Conservation (phyloP, 2,888 invertebrate species). For the Xylota segnis region DNA sequence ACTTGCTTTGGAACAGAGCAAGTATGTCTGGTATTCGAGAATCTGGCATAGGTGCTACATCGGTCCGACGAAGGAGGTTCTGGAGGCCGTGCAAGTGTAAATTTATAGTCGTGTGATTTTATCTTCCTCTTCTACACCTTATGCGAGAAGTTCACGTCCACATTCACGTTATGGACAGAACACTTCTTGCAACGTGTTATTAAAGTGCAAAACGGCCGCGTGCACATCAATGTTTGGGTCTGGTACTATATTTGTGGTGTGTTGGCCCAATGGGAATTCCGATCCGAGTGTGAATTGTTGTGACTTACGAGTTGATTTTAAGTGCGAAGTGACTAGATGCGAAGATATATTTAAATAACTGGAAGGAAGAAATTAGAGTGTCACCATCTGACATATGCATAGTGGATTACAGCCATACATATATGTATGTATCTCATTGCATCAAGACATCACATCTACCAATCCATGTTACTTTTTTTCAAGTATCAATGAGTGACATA, state of each 20-base stretch:
- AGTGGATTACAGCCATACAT: no score
- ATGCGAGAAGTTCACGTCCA: constrained; percentile 70
- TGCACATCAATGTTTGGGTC: constrained; percentile 64
- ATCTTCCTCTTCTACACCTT: constrained; percentile 79
- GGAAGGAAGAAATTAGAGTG: neutral
- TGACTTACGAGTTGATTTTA: constrained; percentile 54
- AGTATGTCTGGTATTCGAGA: constrained; percentile 66
- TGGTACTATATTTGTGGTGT: constrained; percentile 7
- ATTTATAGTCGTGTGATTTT: constrained; percentile 84
- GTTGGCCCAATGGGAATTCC: constrained; percentile 18
- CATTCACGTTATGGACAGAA: constrained; percentile 65
- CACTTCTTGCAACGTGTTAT: constrained; percentile 68
- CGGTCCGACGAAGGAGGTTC: constrained; percentile 63
- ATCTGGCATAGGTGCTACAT: constrained; percentile 66
- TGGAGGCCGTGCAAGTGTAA: constrained; percentile 84
- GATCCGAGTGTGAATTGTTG: constrained; percentile 8
- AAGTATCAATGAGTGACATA: no score
- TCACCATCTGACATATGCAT: no score
- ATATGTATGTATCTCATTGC: no score
- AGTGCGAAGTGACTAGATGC: constrained; percentile 16
- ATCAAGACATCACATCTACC: no score
- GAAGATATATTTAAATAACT: constrained; percentile 8
- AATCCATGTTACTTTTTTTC: no score
- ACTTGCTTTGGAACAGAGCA: constrained; percentile 47
- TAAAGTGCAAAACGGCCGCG: constrained; percentile 62